phyloP scores from a whole-genome alignment of 2,888 invertebrate species.

The Pseudeuparius sepicola region DNA sequence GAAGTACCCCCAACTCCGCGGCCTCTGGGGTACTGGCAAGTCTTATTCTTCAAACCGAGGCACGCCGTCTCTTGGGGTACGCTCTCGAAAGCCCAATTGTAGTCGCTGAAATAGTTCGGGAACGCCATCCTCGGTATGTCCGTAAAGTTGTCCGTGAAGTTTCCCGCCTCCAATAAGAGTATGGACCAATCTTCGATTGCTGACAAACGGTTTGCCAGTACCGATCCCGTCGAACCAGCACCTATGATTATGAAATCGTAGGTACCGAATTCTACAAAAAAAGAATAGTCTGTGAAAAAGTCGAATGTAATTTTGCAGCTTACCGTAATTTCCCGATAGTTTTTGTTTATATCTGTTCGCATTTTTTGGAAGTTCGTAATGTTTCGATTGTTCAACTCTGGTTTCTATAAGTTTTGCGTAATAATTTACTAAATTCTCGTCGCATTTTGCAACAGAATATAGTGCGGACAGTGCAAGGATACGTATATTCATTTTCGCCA shows the following conservation, averaged over 20 bases:
- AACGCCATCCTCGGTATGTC: conserved; percentile 21
- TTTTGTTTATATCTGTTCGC: no score
- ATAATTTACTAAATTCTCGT: no score
- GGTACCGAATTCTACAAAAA: conserved; percentile 20
- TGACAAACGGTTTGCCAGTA: conserved; percentile 22
- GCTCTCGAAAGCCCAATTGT: conserved; percentile 22
- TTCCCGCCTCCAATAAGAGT: conserved; percentile 23
- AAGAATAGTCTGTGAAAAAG: no score
- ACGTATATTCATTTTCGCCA: no score
- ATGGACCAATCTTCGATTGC: conserved; percentile 21
- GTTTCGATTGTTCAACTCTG: no score
- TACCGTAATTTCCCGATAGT: no score
- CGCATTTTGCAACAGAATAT: no score
- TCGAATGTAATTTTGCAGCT: no score
- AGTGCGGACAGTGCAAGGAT: no score
- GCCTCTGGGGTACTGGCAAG: conserved; percentile 39
- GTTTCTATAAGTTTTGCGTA: no score
- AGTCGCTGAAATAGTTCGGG: conserved; percentile 18
- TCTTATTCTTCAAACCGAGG: conserved; percentile 22
- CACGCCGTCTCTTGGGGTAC: conserved; percentile 22
- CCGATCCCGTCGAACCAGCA: conserved; percentile 22
- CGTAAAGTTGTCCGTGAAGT: conserved; percentile 19
- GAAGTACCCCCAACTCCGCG: conserved; percentile 44
- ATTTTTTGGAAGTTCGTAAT: no score
- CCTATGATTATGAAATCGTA: conserved; percentile 23